Conservation (phyloP, 2,888 invertebrate species). For the Drosophila nr. perissopoda region DNA sequence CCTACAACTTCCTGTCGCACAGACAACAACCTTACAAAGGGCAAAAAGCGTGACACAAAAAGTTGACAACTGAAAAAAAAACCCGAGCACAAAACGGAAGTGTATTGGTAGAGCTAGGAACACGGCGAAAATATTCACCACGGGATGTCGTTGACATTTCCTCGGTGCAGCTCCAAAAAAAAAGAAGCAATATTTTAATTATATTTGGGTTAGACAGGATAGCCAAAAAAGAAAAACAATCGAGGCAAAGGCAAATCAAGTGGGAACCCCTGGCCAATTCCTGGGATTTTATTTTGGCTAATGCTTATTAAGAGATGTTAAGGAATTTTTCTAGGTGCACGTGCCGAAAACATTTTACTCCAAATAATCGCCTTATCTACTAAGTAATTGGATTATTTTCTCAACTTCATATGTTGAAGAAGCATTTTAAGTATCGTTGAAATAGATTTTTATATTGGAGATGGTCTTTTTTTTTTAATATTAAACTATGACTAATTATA, state of each 20-base stretch:
- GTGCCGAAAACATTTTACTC: neutral
- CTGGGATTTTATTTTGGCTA: neutral
- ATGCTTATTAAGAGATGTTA: constrained; percentile 2
- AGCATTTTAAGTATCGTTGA: neutral
- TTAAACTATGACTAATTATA: neutral
- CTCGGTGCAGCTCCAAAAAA: constrained; percentile 16
- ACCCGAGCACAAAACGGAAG: constrained; percentile 2
- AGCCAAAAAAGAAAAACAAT: constrained; percentile 1
- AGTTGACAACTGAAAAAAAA: constrained; percentile 39
- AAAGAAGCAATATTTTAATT: constrained; percentile 65
- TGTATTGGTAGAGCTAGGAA: constrained; percentile 17
- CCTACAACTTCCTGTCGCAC: constrained; percentile 75
- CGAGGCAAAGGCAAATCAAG: neutral
- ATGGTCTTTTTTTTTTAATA: neutral
- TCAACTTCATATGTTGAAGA: neutral
- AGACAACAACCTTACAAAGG: constrained; percentile 48
- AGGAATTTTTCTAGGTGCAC: neutral
- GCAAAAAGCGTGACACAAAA: constrained; percentile 59
- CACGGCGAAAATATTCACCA: constrained; percentile 60
- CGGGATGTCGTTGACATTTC: constrained; percentile 56
- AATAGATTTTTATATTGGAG: neutral
- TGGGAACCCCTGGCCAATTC: neutral
- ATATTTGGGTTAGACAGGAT: constrained; percentile 45
- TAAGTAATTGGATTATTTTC: neutral
- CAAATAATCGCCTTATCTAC: neutral